Conservation (phyloP, 2,113 vertebrate genomes). For the Crocuta crocuta region DNA sequence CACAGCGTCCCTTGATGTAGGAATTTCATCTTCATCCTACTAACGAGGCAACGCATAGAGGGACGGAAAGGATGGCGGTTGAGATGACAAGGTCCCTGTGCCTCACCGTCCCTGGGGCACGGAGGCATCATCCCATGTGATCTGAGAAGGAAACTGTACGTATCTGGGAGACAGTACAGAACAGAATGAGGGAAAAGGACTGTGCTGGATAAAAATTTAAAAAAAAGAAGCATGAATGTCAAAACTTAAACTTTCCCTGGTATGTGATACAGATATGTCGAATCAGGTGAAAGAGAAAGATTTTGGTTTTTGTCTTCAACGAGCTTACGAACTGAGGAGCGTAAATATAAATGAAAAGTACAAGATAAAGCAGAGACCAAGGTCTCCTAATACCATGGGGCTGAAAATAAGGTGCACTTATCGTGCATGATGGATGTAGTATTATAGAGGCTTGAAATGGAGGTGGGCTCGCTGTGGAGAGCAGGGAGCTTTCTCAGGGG, state of each 20-base stretch:
- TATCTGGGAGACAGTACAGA: neutral
- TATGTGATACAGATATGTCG: neutral
- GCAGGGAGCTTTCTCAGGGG: neutral
- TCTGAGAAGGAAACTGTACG: neutral
- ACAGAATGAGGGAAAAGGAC: too few species aligned
- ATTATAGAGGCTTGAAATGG: neutral
- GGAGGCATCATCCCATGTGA: neutral
- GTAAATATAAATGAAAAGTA: neutral
- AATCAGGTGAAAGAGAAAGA: neutral
- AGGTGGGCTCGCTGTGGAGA: neutral
- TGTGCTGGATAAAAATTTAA: too few species aligned
- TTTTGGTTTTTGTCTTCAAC: neutral
- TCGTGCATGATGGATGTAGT: neutral
- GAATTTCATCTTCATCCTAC: neutral
- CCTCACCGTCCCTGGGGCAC: too few species aligned
- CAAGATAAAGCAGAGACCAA: neutral
- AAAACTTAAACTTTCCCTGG: neutral
- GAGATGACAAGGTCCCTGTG: neutral
- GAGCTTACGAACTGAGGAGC: neutral
- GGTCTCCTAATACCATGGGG: neutral
- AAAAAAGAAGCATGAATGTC: neutral
- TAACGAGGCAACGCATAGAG: neutral
- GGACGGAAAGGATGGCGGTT: neutral
- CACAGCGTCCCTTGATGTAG: neutral
- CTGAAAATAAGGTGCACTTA: neutral